A percentile compares a stretch with the other conserved stretches of the same genome.
These are phyloP conservation scores for Drosophila multiciliata DNA, from an alignment of 2,888 invertebrate species.

Conservation along the genomic window DNA sequence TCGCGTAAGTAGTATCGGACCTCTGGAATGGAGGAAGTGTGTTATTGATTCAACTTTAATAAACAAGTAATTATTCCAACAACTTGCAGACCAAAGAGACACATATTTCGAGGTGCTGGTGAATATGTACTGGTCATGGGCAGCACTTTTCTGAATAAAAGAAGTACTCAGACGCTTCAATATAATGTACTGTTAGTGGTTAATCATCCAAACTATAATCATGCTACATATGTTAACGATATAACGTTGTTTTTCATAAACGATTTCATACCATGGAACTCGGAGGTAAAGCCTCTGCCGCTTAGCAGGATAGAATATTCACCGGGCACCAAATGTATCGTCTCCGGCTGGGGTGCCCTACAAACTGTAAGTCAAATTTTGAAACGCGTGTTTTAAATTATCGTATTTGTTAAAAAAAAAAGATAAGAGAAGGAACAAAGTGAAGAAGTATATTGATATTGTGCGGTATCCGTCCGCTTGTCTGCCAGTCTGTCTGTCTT, in stretches of 20 bases:
- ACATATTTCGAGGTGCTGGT: constrained; percentile 36
- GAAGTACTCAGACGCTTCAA: constrained; percentile 38
- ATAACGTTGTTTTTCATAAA: constrained; percentile 76
- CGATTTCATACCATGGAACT: constrained; percentile 64
- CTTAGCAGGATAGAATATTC: constrained; percentile 32
- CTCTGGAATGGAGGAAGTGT: neutral
- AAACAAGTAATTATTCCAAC: neutral
- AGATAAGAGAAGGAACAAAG: neutral
- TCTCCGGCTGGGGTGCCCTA: constrained; percentile 77
- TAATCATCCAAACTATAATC: constrained; percentile 53
- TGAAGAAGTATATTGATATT: neutral
- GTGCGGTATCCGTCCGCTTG: neutral
- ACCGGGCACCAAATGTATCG: constrained; percentile 48
- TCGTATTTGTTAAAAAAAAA: neutral
- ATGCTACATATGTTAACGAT: constrained; percentile 56
- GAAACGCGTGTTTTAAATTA: neutral
- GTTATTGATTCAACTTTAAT: neutral
- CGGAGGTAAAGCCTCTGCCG: constrained; percentile 50
- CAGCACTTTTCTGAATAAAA: constrained; percentile 39
- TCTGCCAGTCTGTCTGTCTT: neutral
- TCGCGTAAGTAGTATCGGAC: constrained; percentile 33
- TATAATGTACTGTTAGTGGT: constrained; percentile 66
- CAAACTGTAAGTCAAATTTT: constrained; percentile 11
- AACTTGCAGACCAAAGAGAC: constrained; percentile 24
- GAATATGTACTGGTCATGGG: constrained; percentile 76